Percentiles rank a stretch among this genome's conserved stretches.
Conservation (phyloP, 2,888 invertebrate species). For the Caenorhabditis afra region DNA sequence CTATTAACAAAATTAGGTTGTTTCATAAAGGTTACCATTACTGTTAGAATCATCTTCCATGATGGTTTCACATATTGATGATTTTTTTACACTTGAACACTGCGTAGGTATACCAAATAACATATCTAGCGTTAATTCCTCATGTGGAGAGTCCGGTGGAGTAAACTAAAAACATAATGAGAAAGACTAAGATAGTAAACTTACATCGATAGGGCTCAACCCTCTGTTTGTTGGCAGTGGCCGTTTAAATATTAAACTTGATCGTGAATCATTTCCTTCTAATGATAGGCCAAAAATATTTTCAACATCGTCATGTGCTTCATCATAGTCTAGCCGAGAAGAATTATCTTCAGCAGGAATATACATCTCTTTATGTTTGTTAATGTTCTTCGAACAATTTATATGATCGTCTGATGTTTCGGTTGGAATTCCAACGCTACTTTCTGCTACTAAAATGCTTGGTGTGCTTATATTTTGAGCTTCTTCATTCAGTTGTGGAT, state of each 20-base stretch:
- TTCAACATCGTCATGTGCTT: constrained; percentile 47
- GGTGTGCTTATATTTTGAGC: too few relatives aligned
- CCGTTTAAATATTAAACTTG: constrained; percentile 11
- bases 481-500: too few relatives aligned
- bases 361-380: not conserved
- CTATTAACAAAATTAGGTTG: too few relatives aligned
- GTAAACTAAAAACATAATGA: constrained; percentile 66
- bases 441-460: too few relatives aligned
- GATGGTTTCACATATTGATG: not conserved
- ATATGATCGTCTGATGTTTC: too few relatives aligned
- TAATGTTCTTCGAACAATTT: not conserved
- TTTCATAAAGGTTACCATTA: too few relatives aligned
- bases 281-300: constrained; percentile 54
- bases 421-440: too few relatives aligned
- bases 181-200: not conserved
- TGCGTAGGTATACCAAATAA: constrained; percentile 29
- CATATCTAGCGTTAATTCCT: constrained; percentile 25
- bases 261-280: constrained; percentile 7
- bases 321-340: constrained; percentile 19
- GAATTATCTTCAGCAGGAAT: not conserved
- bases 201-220: constrained; percentile 45
- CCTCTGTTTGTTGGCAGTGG: constrained; percentile 11
- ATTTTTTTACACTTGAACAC: not conserved
- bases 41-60: too few relatives aligned
- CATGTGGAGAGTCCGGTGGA: constrained; percentile 72